Base-by-base conservation (phyloP, 2,888 invertebrate species). In the Toxonevra muliebris region DNA sequence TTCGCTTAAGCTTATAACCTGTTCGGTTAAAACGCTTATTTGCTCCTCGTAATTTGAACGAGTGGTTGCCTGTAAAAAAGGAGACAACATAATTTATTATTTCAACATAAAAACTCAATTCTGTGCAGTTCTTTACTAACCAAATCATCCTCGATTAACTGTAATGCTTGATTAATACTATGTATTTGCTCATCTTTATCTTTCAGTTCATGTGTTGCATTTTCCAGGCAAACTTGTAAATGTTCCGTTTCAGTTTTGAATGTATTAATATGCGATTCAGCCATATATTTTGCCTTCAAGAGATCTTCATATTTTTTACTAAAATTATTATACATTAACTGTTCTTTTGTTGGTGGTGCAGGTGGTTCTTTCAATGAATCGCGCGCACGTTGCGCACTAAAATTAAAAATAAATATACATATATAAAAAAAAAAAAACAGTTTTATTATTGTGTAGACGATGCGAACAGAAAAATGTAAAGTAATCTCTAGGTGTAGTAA, bases 1-100 rank as follows among this genome's bases (percentile, higher is more conserved):
- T 76, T 96, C 96, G 85, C 87, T 95, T 88, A 88, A 85, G 57
- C 86, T 88, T 45, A 89, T 89, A 68, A 89, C 87, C 84, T 90
- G 90, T 74, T 90, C 90, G 7, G 89, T 89, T 45, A 90, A 84
- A 53, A 89, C 88, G 1, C 87, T 87, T 82, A 90, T 88, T 82
- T 90, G 89, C 71, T 89, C 87, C 76, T 89, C 89, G 80, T 92
- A 92, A 83, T 91, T 92, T 73, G 87, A 86, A 0, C 89, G 87
- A 15, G 89, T 90, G 1, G 89, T 85, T 62, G 85, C 80, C 85
- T 85, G 66, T 15, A 69, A 65, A 53, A 20, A 55, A 17, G 17
- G 60, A 55, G 50, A 53, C n/a, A 66, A 55, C 13, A 45, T 45
- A 5, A n/a, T 48, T 54, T 41, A 40, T 20, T 9, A n/a, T 43